A percentile compares a stretch with the other conserved stretches of the same genome.
These are phyloP conservation scores for Probosciger aterrimus DNA, from an alignment of 2,113 vertebrate genomes.

Conservation along the genomic window DNA sequence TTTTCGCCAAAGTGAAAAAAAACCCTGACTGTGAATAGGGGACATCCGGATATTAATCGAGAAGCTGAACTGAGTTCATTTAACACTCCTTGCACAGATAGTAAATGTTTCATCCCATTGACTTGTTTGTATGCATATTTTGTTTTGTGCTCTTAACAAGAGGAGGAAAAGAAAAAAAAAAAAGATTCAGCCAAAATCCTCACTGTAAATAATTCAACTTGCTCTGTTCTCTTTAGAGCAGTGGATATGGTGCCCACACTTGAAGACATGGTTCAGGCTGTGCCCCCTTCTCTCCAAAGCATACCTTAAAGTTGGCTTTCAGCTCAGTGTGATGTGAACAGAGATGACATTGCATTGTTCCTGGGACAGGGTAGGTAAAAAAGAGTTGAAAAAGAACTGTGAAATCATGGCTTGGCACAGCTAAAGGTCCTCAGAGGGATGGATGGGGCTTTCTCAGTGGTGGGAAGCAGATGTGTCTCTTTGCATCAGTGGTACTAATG, in stretches of 20 bases:
- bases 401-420: neutral
- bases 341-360: neutral
- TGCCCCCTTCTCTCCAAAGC: neutral
- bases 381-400: neutral
- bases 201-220: neutral
- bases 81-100: neutral
- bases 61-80: neutral
- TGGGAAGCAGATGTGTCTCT: neutral
- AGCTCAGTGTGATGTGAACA: neutral
- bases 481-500: neutral
- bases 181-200: neutral
- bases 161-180: accelerated
- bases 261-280: neutral
- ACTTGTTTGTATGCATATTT: neutral
- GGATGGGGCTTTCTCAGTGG: accelerated
- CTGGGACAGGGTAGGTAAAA: neutral
- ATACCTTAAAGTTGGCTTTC: neutral
- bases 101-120: neutral
- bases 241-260: accelerated
- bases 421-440: neutral
- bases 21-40: neutral
- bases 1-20: neutral
- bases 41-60: neutral
- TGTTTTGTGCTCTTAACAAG: neutral
- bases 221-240: neutral